phyloP scores from a whole-genome alignment of 2,888 invertebrate genomes.

The Aphodius granarius region DNA sequence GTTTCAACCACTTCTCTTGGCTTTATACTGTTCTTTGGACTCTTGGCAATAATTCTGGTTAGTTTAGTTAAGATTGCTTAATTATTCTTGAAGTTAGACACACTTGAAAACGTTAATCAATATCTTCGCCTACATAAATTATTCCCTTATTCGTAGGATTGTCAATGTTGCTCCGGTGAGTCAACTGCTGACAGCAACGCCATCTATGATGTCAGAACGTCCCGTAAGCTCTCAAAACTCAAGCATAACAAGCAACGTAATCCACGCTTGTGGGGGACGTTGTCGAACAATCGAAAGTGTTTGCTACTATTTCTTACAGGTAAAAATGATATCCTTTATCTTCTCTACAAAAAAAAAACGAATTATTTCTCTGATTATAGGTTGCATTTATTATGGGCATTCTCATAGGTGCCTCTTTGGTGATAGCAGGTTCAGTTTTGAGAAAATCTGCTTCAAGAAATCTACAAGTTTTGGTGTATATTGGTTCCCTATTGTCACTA shows the following conservation, averaged over 20 bases:
- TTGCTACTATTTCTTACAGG: constrained; percentile 71
- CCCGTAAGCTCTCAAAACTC: constrained; percentile 51
- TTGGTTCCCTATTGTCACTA: constrained; percentile 64
- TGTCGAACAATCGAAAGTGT: constrained; percentile 72
- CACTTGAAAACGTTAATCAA: neutral
- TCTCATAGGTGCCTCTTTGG: constrained; percentile 65
- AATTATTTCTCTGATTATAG: constrained; percentile 51
- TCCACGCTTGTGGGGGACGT: constrained; percentile 70
- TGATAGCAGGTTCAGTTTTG: constrained; percentile 66
- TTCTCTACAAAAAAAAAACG: neutral
- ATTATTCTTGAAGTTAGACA: too few species aligned
- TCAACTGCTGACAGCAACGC: constrained; percentile 22
- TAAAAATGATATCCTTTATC: constrained; percentile 40
- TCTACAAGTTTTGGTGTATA: constrained; percentile 67
- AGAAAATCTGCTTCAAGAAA: constrained; percentile 66
- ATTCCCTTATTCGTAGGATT: constrained; percentile 17
- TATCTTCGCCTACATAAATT: too few species aligned
- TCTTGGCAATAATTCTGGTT: too few species aligned
- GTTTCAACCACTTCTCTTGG: too few species aligned
- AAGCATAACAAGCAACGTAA: constrained; percentile 55
- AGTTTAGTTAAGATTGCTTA: too few species aligned
- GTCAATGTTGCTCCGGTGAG: constrained; percentile 12
- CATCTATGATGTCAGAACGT: constrained; percentile 40
- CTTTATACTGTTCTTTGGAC: too few species aligned
- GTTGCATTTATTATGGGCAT: constrained; percentile 69